phyloP scores from a whole-genome alignment of 2,888 invertebrate species.

The Drosophila atroscutellata region DNA sequence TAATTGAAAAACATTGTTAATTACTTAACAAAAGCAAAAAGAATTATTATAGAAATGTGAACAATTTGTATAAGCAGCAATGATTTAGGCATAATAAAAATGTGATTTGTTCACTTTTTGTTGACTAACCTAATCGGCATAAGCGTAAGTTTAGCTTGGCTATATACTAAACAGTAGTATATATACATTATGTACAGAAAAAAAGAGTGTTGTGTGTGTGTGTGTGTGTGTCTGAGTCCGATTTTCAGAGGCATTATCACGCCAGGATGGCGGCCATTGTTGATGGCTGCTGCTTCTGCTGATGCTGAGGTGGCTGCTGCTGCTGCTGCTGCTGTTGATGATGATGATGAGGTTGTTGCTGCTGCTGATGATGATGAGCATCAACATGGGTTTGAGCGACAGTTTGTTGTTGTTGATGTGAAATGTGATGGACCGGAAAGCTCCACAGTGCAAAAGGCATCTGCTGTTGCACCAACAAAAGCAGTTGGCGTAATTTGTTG shows the following conservation, averaged over 20 bases:
- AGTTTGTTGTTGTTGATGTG: slow-evolving; percentile 52
- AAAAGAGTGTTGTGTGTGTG: not conserved
- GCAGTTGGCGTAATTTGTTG: slow-evolving; percentile 78
- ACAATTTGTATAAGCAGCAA: not conserved
- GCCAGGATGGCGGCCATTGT: slow-evolving; percentile 70
- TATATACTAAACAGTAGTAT: slow-evolving; percentile 59
- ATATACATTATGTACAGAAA: slow-evolving; percentile 60
- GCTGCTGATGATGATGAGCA: slow-evolving; percentile 37
- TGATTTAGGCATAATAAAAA: not conserved
- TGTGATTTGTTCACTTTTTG: not conserved
- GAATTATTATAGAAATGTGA: not conserved
- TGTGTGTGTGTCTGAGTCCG: slow-evolving; percentile 27
- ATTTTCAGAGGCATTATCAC: slow-evolving; percentile 65
- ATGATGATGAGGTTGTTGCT: slow-evolving; percentile 29
- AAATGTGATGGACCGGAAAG: slow-evolving; percentile 77
- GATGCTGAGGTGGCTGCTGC: slow-evolving; percentile 23
- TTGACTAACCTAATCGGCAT: slow-evolving; percentile 45
- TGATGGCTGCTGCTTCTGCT: slow-evolving; percentile 44
- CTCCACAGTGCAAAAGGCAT: slow-evolving; percentile 79
- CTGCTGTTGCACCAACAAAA: slow-evolving; percentile 78
- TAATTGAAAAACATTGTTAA: not conserved
- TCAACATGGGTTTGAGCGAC: slow-evolving; percentile 18
- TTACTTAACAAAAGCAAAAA: not conserved
- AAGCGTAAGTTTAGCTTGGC: slow-evolving; percentile 65
- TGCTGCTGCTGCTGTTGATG: slow-evolving; percentile 42